Evolutionary conservation across 2,888 invertebrate species (phyloP).

Genomic region (Parascotia fuliginaria): DNA sequence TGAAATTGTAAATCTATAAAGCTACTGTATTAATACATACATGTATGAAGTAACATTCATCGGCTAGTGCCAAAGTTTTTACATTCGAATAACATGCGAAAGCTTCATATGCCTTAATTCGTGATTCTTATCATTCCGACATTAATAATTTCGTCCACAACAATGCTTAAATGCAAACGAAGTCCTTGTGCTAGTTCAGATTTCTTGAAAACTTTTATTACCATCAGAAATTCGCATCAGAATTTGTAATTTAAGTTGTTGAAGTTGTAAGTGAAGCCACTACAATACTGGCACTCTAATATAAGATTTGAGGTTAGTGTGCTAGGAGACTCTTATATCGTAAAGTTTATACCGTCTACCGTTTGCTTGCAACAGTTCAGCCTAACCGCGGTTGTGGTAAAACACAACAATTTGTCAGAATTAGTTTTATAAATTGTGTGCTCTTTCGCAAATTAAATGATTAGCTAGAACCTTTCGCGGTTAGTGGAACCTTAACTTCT

Average conservation of each 20-base stretch:
- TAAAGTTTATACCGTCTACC: not conserved
- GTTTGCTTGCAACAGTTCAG: slow-evolving; percentile 5
- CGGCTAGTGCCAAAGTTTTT: not conserved
- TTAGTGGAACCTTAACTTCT: slow-evolving; percentile 38
- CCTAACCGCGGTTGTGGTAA: slow-evolving; percentile 50
- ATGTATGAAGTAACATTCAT: not conserved
- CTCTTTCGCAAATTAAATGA: slow-evolving; percentile 59
- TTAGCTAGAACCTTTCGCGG: slow-evolving; percentile 45
- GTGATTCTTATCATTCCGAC: slow-evolving; percentile 18
- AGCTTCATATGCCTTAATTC: not conserved
- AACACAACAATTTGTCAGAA: slow-evolving; percentile 54
- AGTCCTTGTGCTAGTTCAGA: slow-evolving; percentile 28
- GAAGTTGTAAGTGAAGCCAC: slow-evolving; percentile 12
- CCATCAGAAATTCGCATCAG: slow-evolving; percentile 19
- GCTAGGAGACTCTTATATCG: slow-evolving; percentile 16
- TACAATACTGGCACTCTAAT: slow-evolving; percentile 22
- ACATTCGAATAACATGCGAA: not conserved
- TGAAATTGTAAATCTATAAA: too few species aligned
- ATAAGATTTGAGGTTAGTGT: slow-evolving; percentile 24
- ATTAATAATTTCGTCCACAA: slow-evolving; percentile 16
- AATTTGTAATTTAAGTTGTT: slow-evolving; percentile 14
- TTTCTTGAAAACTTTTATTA: slow-evolving; percentile 11
- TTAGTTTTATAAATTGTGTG: slow-evolving; percentile 58
- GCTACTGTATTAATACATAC: not conserved
- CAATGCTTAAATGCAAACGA: slow-evolving; percentile 24